These are phyloP conservation scores for Salmo trutta DNA, from an alignment of 2,797 vertebrate genomes.

Conservation along the genomic window DNA sequence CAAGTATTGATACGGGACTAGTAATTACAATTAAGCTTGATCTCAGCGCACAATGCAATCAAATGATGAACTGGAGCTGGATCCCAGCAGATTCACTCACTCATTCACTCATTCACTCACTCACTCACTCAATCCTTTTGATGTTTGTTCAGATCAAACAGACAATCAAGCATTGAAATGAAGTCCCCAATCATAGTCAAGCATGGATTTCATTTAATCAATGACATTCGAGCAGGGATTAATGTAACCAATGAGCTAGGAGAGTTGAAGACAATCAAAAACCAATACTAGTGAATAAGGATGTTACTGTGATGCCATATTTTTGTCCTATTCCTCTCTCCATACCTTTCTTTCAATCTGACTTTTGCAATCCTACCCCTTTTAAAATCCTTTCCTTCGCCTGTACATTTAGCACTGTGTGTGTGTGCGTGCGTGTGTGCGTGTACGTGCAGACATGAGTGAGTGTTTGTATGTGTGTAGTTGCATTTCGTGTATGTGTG, in stretches of 20 bases:
- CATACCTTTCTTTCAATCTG: not conserved
- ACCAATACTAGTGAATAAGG: conserved; percentile 12
- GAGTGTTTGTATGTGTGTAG: conserved; percentile 18
- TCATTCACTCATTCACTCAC: not conserved
- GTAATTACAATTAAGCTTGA: not conserved
- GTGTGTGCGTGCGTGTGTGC: conserved; percentile 3
- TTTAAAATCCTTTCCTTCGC: not conserved
- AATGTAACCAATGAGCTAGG: conserved; percentile 7
- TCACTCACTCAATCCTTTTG: not conserved
- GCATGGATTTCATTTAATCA: not conserved
- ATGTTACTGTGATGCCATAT: conserved; percentile 27
- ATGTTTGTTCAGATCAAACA: conserved; percentile 9
- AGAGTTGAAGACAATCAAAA: conserved; percentile 21
- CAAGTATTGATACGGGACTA: not conserved
- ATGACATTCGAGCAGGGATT: conserved; percentile 3
- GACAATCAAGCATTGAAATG: conserved; percentile 26
- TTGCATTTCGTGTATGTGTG: conserved; percentile 3
- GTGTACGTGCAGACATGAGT: not conserved
- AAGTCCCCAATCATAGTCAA: conserved; percentile 4
- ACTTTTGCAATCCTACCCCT: not conserved
- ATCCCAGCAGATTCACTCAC: not conserved
- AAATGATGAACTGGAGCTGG: not conserved
- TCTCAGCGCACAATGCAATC: not conserved
- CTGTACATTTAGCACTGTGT: conserved; percentile 6
- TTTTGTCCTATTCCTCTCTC: conserved; percentile 21